Evolutionary conservation across 2,888 invertebrate species (phyloP).

Genomic region (Limenitis camilla): DNA sequence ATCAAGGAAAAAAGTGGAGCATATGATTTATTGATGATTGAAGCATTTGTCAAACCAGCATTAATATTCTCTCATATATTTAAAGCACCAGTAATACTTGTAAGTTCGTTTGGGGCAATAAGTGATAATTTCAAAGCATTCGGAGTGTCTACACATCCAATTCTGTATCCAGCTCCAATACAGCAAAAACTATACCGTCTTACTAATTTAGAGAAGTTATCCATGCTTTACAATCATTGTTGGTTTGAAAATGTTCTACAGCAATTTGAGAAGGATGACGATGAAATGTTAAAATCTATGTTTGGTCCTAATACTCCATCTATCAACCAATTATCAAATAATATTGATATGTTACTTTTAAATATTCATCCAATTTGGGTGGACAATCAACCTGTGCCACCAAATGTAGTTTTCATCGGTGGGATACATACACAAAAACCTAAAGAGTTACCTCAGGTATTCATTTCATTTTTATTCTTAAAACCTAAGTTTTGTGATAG

Average conservation of each 20-base stretch:
- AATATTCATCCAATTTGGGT: conserved; percentile 38
- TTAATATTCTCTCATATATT: conserved; percentile 34
- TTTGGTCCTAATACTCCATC: conserved; percentile 29
- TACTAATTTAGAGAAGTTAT: conserved; percentile 32
- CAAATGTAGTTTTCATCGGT: conserved; percentile 36
- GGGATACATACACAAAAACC: conserved; percentile 33
- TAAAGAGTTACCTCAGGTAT: conserved; percentile 32
- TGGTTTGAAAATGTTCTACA: not conserved
- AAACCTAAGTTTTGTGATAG: too few species aligned
- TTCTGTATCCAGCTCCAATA: conserved; percentile 31
- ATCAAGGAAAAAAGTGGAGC: conserved; percentile 24
- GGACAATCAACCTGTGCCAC: conserved; percentile 34
- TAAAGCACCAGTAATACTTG: conserved; percentile 37
- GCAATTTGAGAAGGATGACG: conserved; percentile 16
- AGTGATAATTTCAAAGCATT: conserved; percentile 23
- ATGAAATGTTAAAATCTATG: conserved; percentile 21
- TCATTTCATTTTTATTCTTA: too few species aligned
- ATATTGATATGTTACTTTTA: conserved; percentile 39
- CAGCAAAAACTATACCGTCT: conserved; percentile 30
- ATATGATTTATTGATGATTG: conserved; percentile 37
- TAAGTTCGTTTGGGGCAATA: conserved; percentile 33
- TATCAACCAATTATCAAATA: conserved; percentile 27
- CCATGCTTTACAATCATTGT: conserved; percentile 25
- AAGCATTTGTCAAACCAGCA: conserved; percentile 28
- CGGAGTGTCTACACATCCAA: conserved; percentile 33